Conservation (phyloP, 2,113 vertebrate genomes). For the Empidonax alnorum region DNA sequence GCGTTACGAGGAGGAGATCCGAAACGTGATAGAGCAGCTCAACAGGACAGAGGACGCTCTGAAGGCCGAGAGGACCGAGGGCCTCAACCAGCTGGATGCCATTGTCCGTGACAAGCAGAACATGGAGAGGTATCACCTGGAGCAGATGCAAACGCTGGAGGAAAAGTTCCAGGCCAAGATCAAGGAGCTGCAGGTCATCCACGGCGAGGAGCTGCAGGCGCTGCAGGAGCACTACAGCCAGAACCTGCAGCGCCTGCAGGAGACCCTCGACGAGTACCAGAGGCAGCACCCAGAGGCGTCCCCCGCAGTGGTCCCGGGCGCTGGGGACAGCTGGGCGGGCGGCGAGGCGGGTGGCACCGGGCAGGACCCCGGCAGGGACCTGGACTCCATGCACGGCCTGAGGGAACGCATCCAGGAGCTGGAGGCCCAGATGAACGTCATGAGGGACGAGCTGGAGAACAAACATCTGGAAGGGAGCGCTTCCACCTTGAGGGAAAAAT, state of each 20-base stretch:
- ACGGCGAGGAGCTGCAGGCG: slow-evolving; percentile 83
- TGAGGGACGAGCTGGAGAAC: slow-evolving; percentile 92
- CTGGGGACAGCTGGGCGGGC: background rate
- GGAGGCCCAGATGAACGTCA: slow-evolving; percentile 89
- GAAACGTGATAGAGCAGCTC: slow-evolving; percentile 75
- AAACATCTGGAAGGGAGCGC: slow-evolving; percentile 85
- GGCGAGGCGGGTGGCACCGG: slow-evolving; percentile 5
- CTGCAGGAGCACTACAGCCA: slow-evolving; percentile 83
- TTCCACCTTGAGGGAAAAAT: slow-evolving; percentile 88
- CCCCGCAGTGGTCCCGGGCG: accelerated
- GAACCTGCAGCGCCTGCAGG: slow-evolving; percentile 78
- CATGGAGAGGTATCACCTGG: slow-evolving; percentile 80
- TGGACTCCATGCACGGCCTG: slow-evolving; percentile 81
- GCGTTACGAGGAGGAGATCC: slow-evolving; percentile 80
- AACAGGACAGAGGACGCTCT: slow-evolving; percentile 78
- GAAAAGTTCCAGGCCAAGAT: slow-evolving; percentile 85
- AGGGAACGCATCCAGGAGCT: slow-evolving; percentile 90
- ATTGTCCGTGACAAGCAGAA: slow-evolving; percentile 80
- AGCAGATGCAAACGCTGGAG: slow-evolving; percentile 84
- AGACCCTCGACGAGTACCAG: slow-evolving; percentile 69
- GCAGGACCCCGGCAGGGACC: background rate
- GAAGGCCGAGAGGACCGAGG: slow-evolving; percentile 77
- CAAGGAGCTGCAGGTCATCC: slow-evolving; percentile 83
- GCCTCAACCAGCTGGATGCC: slow-evolving; percentile 79
- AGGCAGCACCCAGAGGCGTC: slow-evolving; percentile 11